Conservation (phyloP, 2,888 invertebrate species). For the Bibio marci region DNA sequence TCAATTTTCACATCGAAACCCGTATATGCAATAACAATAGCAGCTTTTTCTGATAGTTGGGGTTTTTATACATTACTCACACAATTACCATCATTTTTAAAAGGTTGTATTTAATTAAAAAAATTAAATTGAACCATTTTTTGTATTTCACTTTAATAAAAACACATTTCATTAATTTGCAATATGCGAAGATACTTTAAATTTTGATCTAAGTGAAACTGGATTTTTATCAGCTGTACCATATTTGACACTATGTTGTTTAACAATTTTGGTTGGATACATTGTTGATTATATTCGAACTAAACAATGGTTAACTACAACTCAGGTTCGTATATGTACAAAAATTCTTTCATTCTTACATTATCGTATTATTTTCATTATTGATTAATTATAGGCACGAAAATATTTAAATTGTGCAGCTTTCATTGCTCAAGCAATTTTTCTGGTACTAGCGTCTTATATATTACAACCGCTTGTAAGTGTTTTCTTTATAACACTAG, state of each 20-base stretch:
- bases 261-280: slow-evolving; percentile 64
- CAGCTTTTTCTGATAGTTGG: slow-evolving; percentile 82
- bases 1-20: slow-evolving; percentile 55
- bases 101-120: too few species aligned
- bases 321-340: slow-evolving; percentile 35
- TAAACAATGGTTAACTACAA: slow-evolving; percentile 47
- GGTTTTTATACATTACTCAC: slow-evolving; percentile 75
- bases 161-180: not conserved
- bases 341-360: too few species aligned
- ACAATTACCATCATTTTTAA: slow-evolving; percentile 67
- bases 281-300: slow-evolving; percentile 62
- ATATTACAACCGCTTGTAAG: slow-evolving; percentile 47
- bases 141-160: slow-evolving; percentile 1
- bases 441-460: slow-evolving; percentile 71
- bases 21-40: slow-evolving; percentile 68
- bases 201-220: slow-evolving; percentile 57
- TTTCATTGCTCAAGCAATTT: slow-evolving; percentile 61
- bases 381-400: slow-evolving; percentile 21
- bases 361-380: too few species aligned
- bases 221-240: slow-evolving; percentile 76
- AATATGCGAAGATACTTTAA: slow-evolving; percentile 42
- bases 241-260: slow-evolving; percentile 72
- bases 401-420: slow-evolving; percentile 58
- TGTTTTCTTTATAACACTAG: slow-evolving; percentile 68
- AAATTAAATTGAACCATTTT: too few species aligned